Percentiles rank a stretch among this genome's conserved stretches.
Evolutionary conservation across 2,113 vertebrate genomes (phyloP).

Genomic region (Lagenorhynchus albirostris): DNA sequence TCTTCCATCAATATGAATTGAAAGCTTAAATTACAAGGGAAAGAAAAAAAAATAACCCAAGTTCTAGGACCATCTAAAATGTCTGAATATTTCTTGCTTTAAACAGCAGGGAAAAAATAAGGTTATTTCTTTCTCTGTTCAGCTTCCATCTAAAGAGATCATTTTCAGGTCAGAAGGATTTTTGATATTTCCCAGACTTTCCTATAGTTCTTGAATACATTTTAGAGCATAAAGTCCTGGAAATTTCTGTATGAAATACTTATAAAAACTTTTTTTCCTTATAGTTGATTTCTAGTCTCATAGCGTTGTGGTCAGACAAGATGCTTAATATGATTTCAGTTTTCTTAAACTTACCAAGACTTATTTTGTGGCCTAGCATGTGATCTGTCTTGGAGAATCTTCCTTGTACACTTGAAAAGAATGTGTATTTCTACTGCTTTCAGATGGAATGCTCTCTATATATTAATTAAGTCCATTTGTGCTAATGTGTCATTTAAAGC

Average conservation of each 20-base stretch:
- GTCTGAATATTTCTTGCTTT: slow-evolving; percentile 1
- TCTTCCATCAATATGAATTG: background rate
- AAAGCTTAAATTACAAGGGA: background rate
- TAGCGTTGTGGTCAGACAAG: too few relatives aligned
- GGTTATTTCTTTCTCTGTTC: background rate
- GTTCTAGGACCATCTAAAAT: slow-evolving; percentile 11
- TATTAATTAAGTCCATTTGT: too few relatives aligned
- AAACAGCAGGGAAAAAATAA: background rate
- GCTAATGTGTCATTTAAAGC: too few relatives aligned
- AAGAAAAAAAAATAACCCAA: background rate
- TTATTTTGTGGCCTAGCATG: too few relatives aligned
- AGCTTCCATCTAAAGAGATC: background rate
- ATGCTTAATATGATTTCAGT: too few relatives aligned
- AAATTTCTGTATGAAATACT: background rate
- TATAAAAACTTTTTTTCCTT: background rate
- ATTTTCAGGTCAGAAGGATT: slow-evolving; percentile 14
- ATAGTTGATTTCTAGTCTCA: too few relatives aligned
- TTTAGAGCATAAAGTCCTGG: background rate
- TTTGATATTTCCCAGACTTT: background rate
- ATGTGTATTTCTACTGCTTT: too few relatives aligned
- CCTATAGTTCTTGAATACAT: background rate
- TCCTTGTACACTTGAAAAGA: too few relatives aligned
- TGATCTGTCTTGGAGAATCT: too few relatives aligned
- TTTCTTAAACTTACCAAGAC: too few relatives aligned
- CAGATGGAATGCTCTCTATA: too few relatives aligned